Base-by-base conservation (phyloP, 2,888 invertebrate genomes). In the Lypha dubia region DNA sequence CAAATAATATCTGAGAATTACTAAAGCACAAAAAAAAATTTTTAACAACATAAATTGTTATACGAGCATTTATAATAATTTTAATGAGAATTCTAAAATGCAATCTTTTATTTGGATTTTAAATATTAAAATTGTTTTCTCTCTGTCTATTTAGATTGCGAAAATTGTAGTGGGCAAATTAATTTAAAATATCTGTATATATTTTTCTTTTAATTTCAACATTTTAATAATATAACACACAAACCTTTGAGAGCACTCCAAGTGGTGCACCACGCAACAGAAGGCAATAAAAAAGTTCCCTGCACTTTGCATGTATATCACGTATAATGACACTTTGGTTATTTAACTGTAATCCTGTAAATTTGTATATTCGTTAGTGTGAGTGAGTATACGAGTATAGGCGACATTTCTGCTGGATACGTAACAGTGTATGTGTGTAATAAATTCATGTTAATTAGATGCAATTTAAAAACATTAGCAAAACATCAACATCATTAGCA, bases 261-360 rank as follows among this genome's bases (percentile, higher is more conserved):
- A 97, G 91, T 0, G 96, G 95, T 13, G 96, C 95, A 0, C 96
- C 97, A 83, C 97, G 94, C 62, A 96, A 93, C 11, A 97, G 92
- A 15, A 97, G 93, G 83, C 96, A 96, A 85, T 95, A 94, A 87
- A 96, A 94, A 62, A 97, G 92, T 88, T 97, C 96, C 87, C 95
- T 95, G 90, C 97, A 97, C 90, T 97, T 97, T 0, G 96, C 94
- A 89, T 97, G 97, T 15, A 97, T 95, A 87, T 97, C 97, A 60
- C 96, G 93, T n/a, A 96, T 94, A 68, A 95, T 95, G 86, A 96
- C 94, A 11, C 94, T 94, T 88, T 95, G 94, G 83, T 93, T 93
- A 76, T 93, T 93, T 20, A 93, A 90, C 49, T 94, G 93, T 11
- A 94, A 88, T 0, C 96, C 96, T 22, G 73, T 67, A 86, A 84